These are phyloP conservation scores for Drepana arcuata DNA, from an alignment of 1,140 invertebrate species.

Conservation along the genomic window DNA sequence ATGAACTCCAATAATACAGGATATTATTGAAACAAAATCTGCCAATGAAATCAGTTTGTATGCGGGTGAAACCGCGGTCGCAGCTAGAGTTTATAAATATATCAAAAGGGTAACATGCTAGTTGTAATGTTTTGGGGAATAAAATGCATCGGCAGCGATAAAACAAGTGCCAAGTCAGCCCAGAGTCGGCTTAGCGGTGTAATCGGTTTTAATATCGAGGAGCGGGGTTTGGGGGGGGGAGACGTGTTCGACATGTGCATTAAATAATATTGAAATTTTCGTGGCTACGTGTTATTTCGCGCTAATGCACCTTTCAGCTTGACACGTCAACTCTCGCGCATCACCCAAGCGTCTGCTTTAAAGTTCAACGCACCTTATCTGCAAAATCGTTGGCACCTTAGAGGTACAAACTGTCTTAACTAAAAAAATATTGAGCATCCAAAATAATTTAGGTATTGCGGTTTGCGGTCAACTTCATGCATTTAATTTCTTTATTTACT, in stretches of 20 bases:
- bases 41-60: no score
- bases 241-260: slow-evolving; percentile 35
- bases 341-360: slow-evolving; percentile 22
- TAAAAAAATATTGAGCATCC: no score
- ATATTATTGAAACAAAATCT: no score
- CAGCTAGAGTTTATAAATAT: no score
- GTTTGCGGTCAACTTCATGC: no score
- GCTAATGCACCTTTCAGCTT: slow-evolving; percentile 55
- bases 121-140: slow-evolving; percentile 24
- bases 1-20: no score
- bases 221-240: slow-evolving; percentile 4
- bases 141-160: slow-evolving; percentile 32
- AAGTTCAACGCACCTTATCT: slow-evolving; percentile 53
- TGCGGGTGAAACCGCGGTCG: no score
- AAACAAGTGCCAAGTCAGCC: slow-evolving; percentile 33
- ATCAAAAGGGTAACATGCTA: no score
- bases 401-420: no score
- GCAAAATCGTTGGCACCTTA: no score
- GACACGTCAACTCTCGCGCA: slow-evolving; percentile 24
- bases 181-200: slow-evolving; percentile 26
- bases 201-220: slow-evolving; percentile 48
- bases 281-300: slow-evolving; percentile 57
- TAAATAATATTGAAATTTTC: slow-evolving; percentile 64
- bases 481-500: no score
- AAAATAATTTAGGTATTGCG: no score